Evolutionary conservation across 2,888 invertebrate species (phyloP).

Genomic region (Barypeithes pellucidus): DNA sequence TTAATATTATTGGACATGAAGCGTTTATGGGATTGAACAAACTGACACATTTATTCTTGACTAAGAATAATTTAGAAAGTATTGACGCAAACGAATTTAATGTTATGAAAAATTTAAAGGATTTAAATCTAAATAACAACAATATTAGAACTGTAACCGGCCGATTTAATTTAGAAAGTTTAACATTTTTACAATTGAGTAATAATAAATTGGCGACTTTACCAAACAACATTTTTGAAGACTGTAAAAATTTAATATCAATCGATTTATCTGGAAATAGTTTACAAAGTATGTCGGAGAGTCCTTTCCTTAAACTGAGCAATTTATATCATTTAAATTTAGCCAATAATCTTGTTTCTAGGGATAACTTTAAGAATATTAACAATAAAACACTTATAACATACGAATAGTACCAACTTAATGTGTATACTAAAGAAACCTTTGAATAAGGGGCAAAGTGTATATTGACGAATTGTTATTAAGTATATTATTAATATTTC

Average conservation of each 20-base stretch:
- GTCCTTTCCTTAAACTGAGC: background rate
- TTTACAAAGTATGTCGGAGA: background rate
- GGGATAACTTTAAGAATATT: background rate
- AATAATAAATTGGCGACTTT: slow-evolving; percentile 11
- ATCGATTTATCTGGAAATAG: slow-evolving; percentile 17
- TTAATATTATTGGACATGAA: slow-evolving; percentile 6
- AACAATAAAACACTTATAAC: slow-evolving; percentile 3
- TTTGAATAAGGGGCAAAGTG: too few relatives aligned
- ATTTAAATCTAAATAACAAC: slow-evolving; percentile 20
- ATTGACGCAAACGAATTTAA: slow-evolving; percentile 15
- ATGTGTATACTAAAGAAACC: too few relatives aligned
- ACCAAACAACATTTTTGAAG: background rate
- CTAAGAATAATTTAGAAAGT: slow-evolving; percentile 18
- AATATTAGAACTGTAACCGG: slow-evolving; percentile 5
- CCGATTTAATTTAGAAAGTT: background rate
- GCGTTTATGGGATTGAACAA: slow-evolving; percentile 7
- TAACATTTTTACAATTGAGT: slow-evolving; percentile 20
- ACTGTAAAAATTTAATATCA: slow-evolving; percentile 8
- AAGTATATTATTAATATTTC: too few relatives aligned
- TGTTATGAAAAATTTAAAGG: slow-evolving; percentile 6
- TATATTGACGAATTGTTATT: too few relatives aligned
- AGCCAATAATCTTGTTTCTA: background rate
- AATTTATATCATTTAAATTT: slow-evolving; percentile 15
- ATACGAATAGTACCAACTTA: background rate
- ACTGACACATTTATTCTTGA: slow-evolving; percentile 2